Evolutionary conservation across 2,113 vertebrate species (phyloP), one percentile per base, ranked within the genome.

Genomic region (Edolisoma coerulescens): DNA sequence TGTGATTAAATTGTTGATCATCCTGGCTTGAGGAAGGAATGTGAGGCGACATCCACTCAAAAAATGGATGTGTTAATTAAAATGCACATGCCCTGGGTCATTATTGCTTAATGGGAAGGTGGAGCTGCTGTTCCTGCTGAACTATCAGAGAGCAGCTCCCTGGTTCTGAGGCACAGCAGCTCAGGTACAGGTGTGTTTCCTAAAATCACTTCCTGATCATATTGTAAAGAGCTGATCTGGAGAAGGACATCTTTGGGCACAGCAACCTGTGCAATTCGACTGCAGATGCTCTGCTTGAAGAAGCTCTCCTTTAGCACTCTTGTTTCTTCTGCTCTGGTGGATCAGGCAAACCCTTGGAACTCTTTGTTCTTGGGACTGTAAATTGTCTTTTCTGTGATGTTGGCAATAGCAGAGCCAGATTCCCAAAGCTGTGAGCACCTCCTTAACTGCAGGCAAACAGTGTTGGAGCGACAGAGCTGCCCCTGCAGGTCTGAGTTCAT

Each of bases 1-100:
- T 89, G 59, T 90, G 73, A 80, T 94, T 93, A 92, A 77, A 69
- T 4, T 18, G 37, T 52, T 78, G 82, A 20, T 90, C 50, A 16
- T 77, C 44, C 49, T 83, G 75, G 17, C 78, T 90, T 1, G 3
- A 3, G 4, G 35, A 89, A 68, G 60, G 70, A 75, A n/a, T 6
- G 39, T 52, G 60, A 87, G 49, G 61, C 67, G 82, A 14, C 57
- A 57, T 35, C 20, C 52, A 22, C 32, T 68, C 24, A 27, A 44
- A 5, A 76, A 44, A 44, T 41, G 41, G 13, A 10, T 41, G 53
- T 57, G 70, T 85, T 92, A 88, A 74, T 92, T 86, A 84, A 65
- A 30, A 12, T 16, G 70, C 70, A 26, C 6, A 0, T 53, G 7
- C 39, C 53, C 64, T 53, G 45, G 11, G 59, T 83, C 1, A 1